phyloP scores from a whole-genome alignment of 2,113 vertebrate species.

The Rhegmatorhina hoffmannsi region DNA sequence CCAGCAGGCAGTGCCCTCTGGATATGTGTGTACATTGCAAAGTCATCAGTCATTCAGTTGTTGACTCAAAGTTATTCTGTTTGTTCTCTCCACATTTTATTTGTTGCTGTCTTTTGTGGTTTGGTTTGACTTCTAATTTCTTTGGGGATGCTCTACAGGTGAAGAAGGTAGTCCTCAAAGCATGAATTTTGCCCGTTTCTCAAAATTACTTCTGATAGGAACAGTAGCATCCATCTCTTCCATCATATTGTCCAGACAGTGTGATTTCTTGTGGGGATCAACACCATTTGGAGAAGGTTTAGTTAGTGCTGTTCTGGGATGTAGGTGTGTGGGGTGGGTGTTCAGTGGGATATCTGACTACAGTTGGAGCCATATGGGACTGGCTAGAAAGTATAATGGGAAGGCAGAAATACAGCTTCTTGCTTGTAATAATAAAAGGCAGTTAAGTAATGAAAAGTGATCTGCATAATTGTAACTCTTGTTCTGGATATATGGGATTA shows the following conservation, averaged over 20 bases:
- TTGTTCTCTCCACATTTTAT: neutral
- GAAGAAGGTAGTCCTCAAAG: neutral
- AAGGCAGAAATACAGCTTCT: neutral
- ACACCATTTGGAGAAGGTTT: neutral
- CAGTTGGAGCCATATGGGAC: neutral
- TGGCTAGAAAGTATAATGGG: neutral
- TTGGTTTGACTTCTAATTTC: neutral
- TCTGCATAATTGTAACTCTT: neutral
- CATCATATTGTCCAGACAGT: neutral
- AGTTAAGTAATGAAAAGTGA: neutral
- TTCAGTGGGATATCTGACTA: neutral
- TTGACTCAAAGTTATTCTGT: conserved; percentile 6
- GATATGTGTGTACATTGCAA: neutral
- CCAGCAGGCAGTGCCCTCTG: neutral
- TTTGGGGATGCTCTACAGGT: neutral
- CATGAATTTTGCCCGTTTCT: neutral
- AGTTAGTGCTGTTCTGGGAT: neutral
- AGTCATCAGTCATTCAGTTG: neutral
- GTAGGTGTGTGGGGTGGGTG: neutral
- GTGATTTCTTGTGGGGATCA: neutral
- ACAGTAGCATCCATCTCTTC: neutral
- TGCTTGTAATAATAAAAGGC: neutral
- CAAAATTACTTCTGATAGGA: neutral
- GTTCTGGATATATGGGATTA: neutral
- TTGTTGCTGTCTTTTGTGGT: neutral